A percentile compares a stretch with the other conserved stretches of the same genome.
Evolutionary conservation across 2,888 invertebrate species (phyloP).

Genomic region (Sarcophaga variegata): DNA sequence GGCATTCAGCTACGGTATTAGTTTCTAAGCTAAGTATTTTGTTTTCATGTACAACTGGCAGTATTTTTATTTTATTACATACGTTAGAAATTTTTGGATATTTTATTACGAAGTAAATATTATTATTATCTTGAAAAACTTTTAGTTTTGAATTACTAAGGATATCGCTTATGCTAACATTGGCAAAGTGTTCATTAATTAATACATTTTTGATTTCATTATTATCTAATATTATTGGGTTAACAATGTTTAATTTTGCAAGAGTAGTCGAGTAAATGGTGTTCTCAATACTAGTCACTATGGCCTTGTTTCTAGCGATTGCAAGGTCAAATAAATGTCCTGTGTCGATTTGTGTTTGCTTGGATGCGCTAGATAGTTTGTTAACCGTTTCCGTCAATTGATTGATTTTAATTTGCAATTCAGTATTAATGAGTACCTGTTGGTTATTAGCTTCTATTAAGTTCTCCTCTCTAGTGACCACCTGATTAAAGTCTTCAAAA

Average conservation of each 20-base stretch:
- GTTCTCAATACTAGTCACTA: constrained; percentile 27
- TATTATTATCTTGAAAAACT: not conserved
- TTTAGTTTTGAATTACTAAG: not conserved
- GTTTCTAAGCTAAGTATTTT: not conserved
- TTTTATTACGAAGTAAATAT: no score
- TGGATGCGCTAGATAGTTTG: not conserved
- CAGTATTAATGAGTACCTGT: not conserved
- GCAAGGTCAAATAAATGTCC: constrained; percentile 26
- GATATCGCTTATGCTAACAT: not conserved
- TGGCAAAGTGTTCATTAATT: not conserved
- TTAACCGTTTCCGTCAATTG: not conserved
- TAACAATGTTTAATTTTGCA: constrained; percentile 30
- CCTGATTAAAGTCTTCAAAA: no score
- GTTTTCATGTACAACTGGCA: not conserved
- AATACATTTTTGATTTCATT: not conserved
- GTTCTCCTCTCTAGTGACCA: no score
- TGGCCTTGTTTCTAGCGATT: constrained; percentile 10
- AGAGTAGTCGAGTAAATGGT: constrained; percentile 33
- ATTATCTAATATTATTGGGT: constrained; percentile 17
- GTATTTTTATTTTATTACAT: not conserved
- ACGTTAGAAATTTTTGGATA: no score
- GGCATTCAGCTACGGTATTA: not conserved
- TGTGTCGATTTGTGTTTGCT: constrained; percentile 13
- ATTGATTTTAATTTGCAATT: constrained; percentile 5
- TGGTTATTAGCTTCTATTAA: no score